Conservation (phyloP, 2,113 vertebrate genomes). For the Accipiter cooperii region DNA sequence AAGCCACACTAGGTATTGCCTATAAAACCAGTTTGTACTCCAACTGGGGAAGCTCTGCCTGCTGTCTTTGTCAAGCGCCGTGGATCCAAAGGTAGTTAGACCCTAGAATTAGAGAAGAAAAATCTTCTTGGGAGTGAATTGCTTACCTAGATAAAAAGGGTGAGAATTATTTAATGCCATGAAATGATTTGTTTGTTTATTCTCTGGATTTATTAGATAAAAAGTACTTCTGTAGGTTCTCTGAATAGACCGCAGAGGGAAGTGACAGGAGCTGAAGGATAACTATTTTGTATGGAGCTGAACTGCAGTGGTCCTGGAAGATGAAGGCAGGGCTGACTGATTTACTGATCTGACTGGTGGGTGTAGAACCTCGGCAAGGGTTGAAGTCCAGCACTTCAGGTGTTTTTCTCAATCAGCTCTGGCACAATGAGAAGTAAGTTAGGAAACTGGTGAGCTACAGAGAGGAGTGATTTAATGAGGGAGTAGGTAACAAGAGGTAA, state of each 20-base stretch:
- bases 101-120: background rate
- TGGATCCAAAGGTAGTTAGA: background rate
- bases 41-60: background rate
- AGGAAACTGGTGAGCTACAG: background rate
- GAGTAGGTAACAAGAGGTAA: background rate
- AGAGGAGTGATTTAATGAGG: background rate
- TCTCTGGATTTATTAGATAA: background rate
- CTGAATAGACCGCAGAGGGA: background rate
- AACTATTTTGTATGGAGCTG: background rate
- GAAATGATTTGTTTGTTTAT: slow-evolving; percentile 10
- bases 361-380: background rate
- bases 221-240: background rate
- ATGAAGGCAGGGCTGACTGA: background rate
- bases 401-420: background rate
- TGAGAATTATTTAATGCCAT: background rate
- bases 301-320: background rate
- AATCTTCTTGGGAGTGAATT: background rate
- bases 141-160: background rate
- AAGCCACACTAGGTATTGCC: background rate
- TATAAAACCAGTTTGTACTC: background rate
- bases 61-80: background rate
- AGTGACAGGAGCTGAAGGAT: background rate
- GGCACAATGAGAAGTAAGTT: background rate
- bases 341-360: background rate
- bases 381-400: background rate